Evolutionary conservation across 2,797 vertebrate species (phyloP), one percentile per base, ranked within the genome.

Genomic region (Furcifer pardalis): DNA sequence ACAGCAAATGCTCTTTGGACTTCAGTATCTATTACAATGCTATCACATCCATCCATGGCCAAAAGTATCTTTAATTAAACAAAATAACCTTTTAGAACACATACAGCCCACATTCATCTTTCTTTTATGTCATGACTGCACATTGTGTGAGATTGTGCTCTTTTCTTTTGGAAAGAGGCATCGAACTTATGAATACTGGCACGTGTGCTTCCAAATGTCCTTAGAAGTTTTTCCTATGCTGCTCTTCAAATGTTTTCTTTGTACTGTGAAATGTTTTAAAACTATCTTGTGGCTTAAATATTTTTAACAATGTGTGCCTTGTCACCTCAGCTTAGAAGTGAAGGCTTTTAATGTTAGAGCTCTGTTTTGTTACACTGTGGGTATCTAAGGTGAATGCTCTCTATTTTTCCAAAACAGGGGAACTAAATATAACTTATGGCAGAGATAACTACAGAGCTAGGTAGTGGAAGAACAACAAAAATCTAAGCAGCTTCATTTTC

Each of bases 201-300:
- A 46, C 10, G 15, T 15, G 42, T 1, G 5, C 44, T 87, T 91
- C 78, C 90, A 90, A 71, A 37, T 42, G 84, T 81, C 86, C 62
- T 78, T 44, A 76, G 37, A 75, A 75, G 62, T 1, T 49, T 32
- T 74, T 77, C 71, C 40, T 85, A 4, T 60, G 46, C 79, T 60
- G 75, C 49, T 37, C 32, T 65, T 0, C 23, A 83, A 1, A 23
- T 69, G 7, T 1, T 40, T 86, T 87, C 89, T 30, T 40, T 17
- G 68, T 81, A 52, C 72, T 17, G 62, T 77, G 89, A 85, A 87
- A 30, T 15, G 68, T 91, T 90, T 94, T 93, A 94, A 90, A 95
- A 88, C 42, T 77, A 27, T 87, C 87, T 87, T 76, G 27, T 79
- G 56, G 23, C 88, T 84, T 66, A 84, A 87, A 87, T n/a, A 10